These are phyloP conservation scores for Zoanthus gigantus DNA, from an alignment of 92 coral and sea anemone genomes.

Conservation along the genomic window DNA sequence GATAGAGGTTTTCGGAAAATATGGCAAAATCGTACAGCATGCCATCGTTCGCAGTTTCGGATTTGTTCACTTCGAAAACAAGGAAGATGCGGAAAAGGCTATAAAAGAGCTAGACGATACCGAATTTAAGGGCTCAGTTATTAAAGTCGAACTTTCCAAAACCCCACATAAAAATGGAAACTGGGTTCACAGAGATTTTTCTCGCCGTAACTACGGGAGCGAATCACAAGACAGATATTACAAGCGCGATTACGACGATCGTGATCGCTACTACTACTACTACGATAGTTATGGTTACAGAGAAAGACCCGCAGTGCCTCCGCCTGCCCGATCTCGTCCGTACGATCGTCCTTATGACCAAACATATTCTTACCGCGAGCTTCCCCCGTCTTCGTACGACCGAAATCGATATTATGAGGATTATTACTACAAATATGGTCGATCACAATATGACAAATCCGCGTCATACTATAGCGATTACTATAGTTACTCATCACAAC, in stretches of 20 bases:
- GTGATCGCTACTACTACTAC: constrained; percentile 19
- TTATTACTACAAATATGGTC: constrained; percentile 15
- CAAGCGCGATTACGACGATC: constrained; percentile 18
- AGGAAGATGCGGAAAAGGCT: constrained; percentile 76
- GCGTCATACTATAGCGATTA: constrained; percentile 5
- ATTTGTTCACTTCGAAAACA: constrained; percentile 72
- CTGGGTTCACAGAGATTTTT: constrained; percentile 33
- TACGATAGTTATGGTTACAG: constrained; percentile 14
- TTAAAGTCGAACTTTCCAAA: constrained; percentile 70
- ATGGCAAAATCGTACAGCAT: constrained; percentile 66
- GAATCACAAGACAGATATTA: constrained; percentile 21
- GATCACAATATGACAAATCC: constrained; percentile 20
- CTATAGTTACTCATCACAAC: not conserved
- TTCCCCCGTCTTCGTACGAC: constrained; percentile 32
- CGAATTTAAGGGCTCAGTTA: constrained; percentile 65
- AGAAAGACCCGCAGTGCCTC: constrained; percentile 6
- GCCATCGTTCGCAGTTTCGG: constrained; percentile 71
- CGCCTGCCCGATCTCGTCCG: constrained; percentile 30
- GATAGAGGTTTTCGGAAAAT: constrained; percentile 65
- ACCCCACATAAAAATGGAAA: constrained; percentile 74
- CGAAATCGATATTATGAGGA: constrained; percentile 33
- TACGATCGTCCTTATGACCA: constrained; percentile 14
- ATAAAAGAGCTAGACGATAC: constrained; percentile 73
- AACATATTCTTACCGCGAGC: constrained; percentile 23
- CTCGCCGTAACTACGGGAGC: constrained; percentile 20